phyloP scores from a whole-genome alignment of 2,888 invertebrate genomes.

The Electrophaes corylata region DNA sequence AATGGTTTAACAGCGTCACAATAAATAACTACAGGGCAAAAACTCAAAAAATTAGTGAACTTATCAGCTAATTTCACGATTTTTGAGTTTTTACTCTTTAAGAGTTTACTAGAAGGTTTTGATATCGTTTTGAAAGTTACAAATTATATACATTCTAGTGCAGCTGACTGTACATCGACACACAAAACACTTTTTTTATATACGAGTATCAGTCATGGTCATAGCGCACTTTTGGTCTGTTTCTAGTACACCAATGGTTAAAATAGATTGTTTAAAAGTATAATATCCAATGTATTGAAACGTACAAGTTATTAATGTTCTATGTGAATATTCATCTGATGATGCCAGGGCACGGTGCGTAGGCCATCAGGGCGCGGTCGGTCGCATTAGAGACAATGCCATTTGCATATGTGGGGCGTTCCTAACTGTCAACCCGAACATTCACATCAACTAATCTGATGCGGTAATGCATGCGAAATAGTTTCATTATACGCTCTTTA shows the following conservation, averaged over 20 bases:
- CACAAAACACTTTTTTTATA: no score
- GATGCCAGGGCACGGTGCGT: constrained; percentile 66
- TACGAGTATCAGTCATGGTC: background rate
- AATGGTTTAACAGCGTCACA: no score
- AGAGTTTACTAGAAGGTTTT: no score
- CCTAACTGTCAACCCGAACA: constrained; percentile 78
- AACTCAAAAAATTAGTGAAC: no score
- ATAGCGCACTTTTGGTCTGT: background rate
- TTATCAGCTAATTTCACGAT: no score
- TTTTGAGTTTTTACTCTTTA: no score
- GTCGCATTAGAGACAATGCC: constrained; percentile 79
- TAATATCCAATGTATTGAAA: constrained; percentile 20
- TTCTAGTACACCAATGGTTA: background rate
- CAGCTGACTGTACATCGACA: no score
- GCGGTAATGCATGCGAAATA: constrained; percentile 68
- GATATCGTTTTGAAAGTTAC: no score
- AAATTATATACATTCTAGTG: no score
- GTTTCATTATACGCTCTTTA: constrained; percentile 59
- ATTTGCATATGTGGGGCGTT: constrained; percentile 80
- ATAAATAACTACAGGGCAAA: no score
- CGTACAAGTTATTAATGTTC: constrained; percentile 49
- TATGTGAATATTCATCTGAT: constrained; percentile 77
- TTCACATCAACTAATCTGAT: constrained; percentile 77
- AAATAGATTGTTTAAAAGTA: background rate
- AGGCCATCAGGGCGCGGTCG: constrained; percentile 71